Evolutionary conservation across 92 coral and sea anemone species (phyloP), one percentile per base, ranked within the genome.

Genomic region (Phenganax marumi): DNA sequence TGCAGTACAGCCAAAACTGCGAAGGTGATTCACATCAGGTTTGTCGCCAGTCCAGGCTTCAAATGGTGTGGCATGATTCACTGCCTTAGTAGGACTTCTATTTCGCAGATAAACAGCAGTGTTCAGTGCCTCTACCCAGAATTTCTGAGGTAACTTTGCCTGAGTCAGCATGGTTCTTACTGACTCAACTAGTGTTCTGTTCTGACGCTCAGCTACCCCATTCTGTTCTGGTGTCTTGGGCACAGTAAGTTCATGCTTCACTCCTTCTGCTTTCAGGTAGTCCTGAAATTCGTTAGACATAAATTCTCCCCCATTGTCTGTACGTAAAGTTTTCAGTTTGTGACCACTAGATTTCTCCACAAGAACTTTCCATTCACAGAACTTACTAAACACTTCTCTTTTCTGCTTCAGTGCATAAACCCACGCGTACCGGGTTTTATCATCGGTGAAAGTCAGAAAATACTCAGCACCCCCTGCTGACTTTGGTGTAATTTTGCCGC

Each of bases 371-470:
- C 70, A 89, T 55, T 89, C 88, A 12, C 57, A 58, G 81, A 89
- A 89, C 80, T 77, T 76, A 19, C 63, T 81, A 57, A 82, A 78
- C 39, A 52, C 89, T 77, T 90, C 91, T 43, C 77, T 68, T 18
- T 88, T 90, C 68, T 72, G 73, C 74, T 87, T 85, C 82, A 90
- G 25, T 10, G 81, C 60, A 79, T 88, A 88, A 53, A 90, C 87
- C 89, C 89, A 85, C 3, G 74, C 86, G 54, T 81, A 85, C 19
- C 87, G 86, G 54, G 86, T 81, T 72, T 87, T 85, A 75, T 87
- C 93, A 85, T 90, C 91, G n/a, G 83, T 89, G n/a, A 86, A 73
- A 0, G 92, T 89, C 79, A 87, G 56, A 77, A 86, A 86, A 72
- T 87, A 89, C 17, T 84, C 88, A 47, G 88, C 88, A 73, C 78